Percentiles rank a stretch among this genome's conserved stretches.
phyloP scores from a whole-genome alignment of 2,888 invertebrate genomes.

The Hypena proboscidalis region DNA sequence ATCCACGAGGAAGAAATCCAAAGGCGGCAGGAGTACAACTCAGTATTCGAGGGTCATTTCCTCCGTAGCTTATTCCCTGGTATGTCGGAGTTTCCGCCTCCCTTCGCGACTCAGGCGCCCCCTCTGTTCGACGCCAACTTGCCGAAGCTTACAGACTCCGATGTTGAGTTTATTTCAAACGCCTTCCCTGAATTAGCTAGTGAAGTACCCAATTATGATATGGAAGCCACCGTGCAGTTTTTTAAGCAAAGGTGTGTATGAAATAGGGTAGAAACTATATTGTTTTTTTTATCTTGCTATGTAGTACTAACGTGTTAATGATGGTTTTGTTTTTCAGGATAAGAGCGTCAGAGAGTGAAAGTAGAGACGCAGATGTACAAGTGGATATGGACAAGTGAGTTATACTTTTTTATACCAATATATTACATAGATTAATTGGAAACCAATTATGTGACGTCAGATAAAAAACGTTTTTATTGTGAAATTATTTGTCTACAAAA shows the following conservation, averaged over 20 bases:
- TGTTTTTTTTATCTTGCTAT: slow-evolving; percentile 1
- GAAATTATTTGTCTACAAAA: no score
- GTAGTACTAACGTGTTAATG: neutral
- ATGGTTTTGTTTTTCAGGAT: slow-evolving; percentile 54
- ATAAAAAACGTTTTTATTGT: no score
- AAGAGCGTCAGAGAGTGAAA: slow-evolving; percentile 60
- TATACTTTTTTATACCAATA: neutral
- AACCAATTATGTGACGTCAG: no score
- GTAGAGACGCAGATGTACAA: slow-evolving; percentile 70
- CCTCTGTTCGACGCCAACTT: slow-evolving; percentile 90
- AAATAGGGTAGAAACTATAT: neutral
- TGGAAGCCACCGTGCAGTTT: slow-evolving; percentile 89
- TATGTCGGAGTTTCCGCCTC: slow-evolving; percentile 93
- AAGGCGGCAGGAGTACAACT: slow-evolving; percentile 91
- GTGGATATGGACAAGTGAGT: slow-evolving; percentile 78
- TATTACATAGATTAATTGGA: no score
- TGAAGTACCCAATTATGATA: slow-evolving; percentile 88
- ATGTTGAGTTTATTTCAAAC: slow-evolving; percentile 87
- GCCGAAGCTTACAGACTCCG: slow-evolving; percentile 86
- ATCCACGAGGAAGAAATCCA: slow-evolving; percentile 94
- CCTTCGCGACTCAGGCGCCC: slow-evolving; percentile 93
- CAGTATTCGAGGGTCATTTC: slow-evolving; percentile 93
- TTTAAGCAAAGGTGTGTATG: slow-evolving; percentile 86
- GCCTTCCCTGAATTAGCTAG: slow-evolving; percentile 89
- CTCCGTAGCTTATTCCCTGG: slow-evolving; percentile 95